Evolutionary conservation across 2,888 invertebrate genomes (phyloP).

Genomic region (Poecilobothrus nobilitatus): DNA sequence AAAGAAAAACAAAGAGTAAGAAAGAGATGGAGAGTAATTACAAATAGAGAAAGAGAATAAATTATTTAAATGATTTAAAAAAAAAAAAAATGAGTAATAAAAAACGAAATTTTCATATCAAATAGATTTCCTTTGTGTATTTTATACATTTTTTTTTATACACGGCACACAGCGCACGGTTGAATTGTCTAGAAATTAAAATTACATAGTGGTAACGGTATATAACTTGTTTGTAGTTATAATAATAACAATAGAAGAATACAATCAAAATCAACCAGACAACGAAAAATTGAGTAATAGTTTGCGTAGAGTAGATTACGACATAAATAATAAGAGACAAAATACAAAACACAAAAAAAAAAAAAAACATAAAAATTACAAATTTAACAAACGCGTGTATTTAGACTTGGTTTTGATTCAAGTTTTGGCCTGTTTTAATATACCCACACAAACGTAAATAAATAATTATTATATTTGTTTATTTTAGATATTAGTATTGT

Average conservation of each 20-base stretch:
- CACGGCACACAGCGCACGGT: neutral
- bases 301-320: slow-evolving; percentile 1
- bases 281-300: neutral
- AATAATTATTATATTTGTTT: too few species aligned
- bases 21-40: too few species aligned
- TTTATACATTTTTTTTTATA: neutral
- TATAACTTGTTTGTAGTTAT: neutral
- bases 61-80: too few species aligned
- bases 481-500: too few species aligned
- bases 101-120: too few species aligned
- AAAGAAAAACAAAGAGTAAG: too few species aligned
- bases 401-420: neutral
- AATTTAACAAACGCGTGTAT: neutral
- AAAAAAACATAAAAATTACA: neutral
- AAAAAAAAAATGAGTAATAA: too few species aligned
- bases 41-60: too few species aligned
- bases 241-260: neutral
- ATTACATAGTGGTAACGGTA: neutral
- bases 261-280: neutral
- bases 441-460: neutral
- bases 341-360: neutral
- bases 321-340: neutral
- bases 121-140: neutral
- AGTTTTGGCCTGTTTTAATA: neutral
- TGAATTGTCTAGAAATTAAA: neutral